phyloP scores from a whole-genome alignment of 2,113 vertebrate genomes.

The Chamaetylas fuelleborni region DNA sequence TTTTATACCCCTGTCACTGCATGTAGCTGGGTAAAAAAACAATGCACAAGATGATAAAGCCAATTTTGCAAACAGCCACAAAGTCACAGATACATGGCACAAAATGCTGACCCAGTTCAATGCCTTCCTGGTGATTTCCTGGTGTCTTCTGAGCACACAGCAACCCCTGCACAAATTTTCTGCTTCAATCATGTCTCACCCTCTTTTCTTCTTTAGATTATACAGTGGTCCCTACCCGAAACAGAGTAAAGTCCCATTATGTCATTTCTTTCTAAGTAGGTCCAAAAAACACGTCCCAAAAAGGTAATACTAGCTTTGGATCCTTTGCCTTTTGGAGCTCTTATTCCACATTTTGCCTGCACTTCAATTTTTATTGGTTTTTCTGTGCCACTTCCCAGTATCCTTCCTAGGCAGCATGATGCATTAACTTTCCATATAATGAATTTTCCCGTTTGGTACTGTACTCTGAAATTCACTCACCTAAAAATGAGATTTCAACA shows the following conservation, averaged over 20 bases:
- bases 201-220: background rate
- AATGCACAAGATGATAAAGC: background rate
- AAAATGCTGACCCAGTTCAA: background rate
- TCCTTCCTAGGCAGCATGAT: conserved; percentile 29
- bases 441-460: conserved; percentile 41
- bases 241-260: background rate
- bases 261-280: background rate
- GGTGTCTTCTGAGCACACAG: background rate
- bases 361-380: conserved; percentile 45
- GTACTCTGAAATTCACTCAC: conserved; percentile 1
- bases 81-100: background rate
- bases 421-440: conserved; percentile 47
- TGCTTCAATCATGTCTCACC: background rate
- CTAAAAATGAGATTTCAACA: conserved; percentile 2
- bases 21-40: background rate
- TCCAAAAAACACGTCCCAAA: background rate
- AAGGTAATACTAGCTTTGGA: background rate
- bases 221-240: background rate
- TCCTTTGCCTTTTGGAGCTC: conserved; percentile 1
- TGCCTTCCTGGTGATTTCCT: background rate
- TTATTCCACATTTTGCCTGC: conserved; percentile 18
- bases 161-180: background rate
- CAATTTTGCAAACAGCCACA: background rate
- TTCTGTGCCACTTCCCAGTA: background rate
- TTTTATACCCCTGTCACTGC: background rate